A percentile compares a stretch with the other conserved stretches of the same genome.
Evolutionary conservation across 2,888 invertebrate genomes (phyloP).

Genomic region (Melitaea athalia): DNA sequence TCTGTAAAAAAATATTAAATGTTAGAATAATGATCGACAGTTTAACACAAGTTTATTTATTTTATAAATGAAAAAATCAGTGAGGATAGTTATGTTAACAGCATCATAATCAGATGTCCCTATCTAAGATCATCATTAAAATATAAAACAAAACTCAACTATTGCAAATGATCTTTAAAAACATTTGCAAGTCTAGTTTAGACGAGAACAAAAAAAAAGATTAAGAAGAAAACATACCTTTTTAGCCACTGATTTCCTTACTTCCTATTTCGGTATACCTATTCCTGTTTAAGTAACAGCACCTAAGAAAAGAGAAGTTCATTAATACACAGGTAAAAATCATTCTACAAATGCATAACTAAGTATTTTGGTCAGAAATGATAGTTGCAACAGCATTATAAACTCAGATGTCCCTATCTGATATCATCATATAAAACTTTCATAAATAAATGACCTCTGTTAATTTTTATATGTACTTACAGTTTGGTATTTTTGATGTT

Average conservation of each 20-base stretch:
- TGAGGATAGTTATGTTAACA: constrained; percentile 70
- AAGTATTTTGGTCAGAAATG: constrained; percentile 51
- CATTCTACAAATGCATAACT: not conserved
- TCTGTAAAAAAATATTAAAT: not conserved
- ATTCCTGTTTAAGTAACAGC: not conserved
- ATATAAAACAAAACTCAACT: constrained; percentile 18
- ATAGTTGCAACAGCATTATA: constrained; percentile 69
- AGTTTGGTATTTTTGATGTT: not conserved
- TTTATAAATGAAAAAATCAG: constrained; percentile 45
- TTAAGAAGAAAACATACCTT: too few relatives aligned
- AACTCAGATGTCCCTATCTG: constrained; percentile 74
- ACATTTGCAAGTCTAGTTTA: not conserved
- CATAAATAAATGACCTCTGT: not conserved
- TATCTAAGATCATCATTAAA: constrained; percentile 67
- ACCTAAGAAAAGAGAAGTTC: not conserved
- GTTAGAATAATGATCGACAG: not conserved
- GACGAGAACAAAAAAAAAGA: too few relatives aligned
- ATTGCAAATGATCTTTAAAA: not conserved
- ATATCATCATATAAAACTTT: constrained; percentile 58
- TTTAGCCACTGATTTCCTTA: too few relatives aligned
- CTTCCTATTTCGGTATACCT: too few relatives aligned
- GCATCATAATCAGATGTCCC: constrained; percentile 74
- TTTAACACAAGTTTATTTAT: not conserved
- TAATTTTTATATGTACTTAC: not conserved
- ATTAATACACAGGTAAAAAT: not conserved